These are phyloP conservation scores for Helogale parvula DNA, from an alignment of 2,113 vertebrate species.

Conservation along the genomic window DNA sequence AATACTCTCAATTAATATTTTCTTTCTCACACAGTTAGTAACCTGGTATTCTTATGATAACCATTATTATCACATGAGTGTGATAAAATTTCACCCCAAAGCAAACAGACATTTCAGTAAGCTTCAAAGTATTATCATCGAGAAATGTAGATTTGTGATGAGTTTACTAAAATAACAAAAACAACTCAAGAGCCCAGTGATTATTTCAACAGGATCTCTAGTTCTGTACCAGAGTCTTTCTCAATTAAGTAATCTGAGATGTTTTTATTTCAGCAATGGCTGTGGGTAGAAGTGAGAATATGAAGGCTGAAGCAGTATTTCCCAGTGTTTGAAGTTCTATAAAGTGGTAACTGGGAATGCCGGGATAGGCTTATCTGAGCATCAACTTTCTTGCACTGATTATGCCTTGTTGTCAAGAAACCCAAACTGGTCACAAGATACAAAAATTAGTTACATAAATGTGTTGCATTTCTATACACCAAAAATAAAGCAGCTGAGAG, in stretches of 20 bases:
- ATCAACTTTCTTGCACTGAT: background rate
- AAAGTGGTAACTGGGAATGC: background rate
- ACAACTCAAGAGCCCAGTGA: background rate
- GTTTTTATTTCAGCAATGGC: background rate
- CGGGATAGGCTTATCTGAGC: background rate
- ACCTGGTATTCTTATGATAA: background rate
- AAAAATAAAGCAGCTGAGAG: background rate
- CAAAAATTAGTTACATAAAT: background rate
- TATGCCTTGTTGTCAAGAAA: background rate
- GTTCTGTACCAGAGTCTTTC: background rate
- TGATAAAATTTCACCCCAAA: background rate
- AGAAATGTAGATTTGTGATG: background rate
- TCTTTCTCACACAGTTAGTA: background rate
- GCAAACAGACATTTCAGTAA: background rate
- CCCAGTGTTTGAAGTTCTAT: background rate
- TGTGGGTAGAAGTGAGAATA: background rate
- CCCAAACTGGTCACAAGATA: background rate
- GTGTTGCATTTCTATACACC: background rate
- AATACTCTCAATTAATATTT: background rate
- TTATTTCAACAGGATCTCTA: conserved; percentile 1
- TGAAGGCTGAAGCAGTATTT: background rate
- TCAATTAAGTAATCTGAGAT: background rate
- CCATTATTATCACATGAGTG: background rate
- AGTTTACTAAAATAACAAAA: conserved; percentile 37
- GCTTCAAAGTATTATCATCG: background rate